Evolutionary conservation across 2,888 invertebrate genomes (phyloP).

Genomic region (Melanostoma mellinum): DNA sequence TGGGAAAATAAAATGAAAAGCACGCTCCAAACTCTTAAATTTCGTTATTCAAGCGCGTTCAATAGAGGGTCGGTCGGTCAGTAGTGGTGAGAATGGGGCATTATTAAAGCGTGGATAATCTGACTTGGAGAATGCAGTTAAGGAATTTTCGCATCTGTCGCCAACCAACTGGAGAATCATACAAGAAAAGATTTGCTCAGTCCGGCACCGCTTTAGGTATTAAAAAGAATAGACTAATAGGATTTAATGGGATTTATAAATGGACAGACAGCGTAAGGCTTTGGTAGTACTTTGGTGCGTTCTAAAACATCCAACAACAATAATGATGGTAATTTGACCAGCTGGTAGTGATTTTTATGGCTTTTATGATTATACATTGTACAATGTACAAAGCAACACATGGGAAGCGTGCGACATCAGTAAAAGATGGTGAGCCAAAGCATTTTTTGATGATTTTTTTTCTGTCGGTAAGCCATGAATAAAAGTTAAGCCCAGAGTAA

Average conservation of each 20-base stretch:
- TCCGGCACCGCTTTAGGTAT: not conserved
- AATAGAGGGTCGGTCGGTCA: not conserved
- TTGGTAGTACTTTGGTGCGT: conserved; percentile 41
- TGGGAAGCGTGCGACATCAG: conserved; percentile 36
- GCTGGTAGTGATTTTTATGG: conserved; percentile 57
- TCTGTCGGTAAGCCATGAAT: not conserved
- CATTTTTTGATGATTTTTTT: conserved; percentile 16
- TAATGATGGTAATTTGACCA: conserved; percentile 56
- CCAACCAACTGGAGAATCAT: conserved; percentile 14
- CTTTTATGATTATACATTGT: conserved; percentile 46
- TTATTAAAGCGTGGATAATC: conserved; percentile 34
- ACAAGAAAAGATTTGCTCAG: conserved; percentile 13
- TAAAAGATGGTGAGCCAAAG: conserved; percentile 31
- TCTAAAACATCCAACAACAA: conserved; percentile 30
- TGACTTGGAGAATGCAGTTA: conserved; percentile 63
- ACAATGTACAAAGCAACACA: conserved; percentile 26
- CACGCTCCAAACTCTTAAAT: conserved; percentile 41
- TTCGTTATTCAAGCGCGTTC: conserved; percentile 40
- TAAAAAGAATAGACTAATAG: conserved; percentile 21
- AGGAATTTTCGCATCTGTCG: conserved; percentile 66
- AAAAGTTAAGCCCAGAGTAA: too few species aligned
- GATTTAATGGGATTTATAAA: conserved; percentile 64
- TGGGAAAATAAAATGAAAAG: conserved; percentile 61
- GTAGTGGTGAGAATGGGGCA: too few species aligned
- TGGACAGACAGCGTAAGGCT: conserved; percentile 46